Conservation (phyloP, 1,140 invertebrate species). For the Acromyrmex charruanus region DNA sequence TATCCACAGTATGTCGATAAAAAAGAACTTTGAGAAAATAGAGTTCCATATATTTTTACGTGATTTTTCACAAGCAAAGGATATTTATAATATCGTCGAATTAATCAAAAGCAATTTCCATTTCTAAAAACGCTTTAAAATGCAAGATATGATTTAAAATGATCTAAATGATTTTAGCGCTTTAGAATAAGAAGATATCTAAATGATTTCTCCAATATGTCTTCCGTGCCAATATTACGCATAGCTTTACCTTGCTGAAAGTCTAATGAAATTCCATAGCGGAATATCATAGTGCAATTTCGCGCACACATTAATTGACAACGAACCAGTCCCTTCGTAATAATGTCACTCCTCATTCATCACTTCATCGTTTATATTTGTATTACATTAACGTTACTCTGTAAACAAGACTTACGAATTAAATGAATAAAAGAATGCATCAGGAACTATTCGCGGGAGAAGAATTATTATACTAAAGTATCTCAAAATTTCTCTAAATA, state of each 20-base stretch:
- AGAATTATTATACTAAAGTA: no score
- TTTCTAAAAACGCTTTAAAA: not conserved
- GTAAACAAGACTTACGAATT: slow-evolving; percentile 7
- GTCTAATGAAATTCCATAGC: slow-evolving; percentile 58
- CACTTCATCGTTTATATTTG: not conserved
- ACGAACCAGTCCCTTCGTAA: slow-evolving; percentile 8
- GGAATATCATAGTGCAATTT: slow-evolving; percentile 52
- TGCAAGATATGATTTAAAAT: no score
- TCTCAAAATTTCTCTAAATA: no score
- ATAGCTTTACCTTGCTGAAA: slow-evolving; percentile 40
- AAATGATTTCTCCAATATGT: slow-evolving; percentile 49
- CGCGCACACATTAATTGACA: slow-evolving; percentile 53
- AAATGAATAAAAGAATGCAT: slow-evolving; percentile 13
- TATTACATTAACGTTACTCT: not conserved
- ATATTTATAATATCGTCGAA: not conserved
- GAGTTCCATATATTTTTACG: not conserved
- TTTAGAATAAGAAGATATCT: not conserved
- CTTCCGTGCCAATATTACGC: slow-evolving; percentile 31
- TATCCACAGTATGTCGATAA: not conserved
- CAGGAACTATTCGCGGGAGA: no score
- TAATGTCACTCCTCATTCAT: slow-evolving; percentile 42
- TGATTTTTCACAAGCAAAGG: not conserved
- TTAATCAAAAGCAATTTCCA: slow-evolving; percentile 5
- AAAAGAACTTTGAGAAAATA: slow-evolving; percentile 2
- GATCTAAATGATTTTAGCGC: no score